phyloP scores from a whole-genome alignment of 2,888 invertebrate genomes.

The Chloroclystis v-ata region DNA sequence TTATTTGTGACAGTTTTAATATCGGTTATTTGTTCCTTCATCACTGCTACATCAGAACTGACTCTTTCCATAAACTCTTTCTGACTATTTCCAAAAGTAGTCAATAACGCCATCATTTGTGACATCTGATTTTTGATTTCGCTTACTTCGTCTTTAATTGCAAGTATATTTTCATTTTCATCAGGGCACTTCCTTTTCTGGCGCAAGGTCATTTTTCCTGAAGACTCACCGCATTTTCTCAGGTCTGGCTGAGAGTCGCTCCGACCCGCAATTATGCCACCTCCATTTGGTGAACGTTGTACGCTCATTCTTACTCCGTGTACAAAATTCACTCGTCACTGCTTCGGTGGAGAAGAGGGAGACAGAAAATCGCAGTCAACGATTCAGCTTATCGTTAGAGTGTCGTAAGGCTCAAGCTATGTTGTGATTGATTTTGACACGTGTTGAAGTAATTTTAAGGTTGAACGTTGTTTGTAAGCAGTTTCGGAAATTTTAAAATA shows the following conservation, averaged over 20 bases:
- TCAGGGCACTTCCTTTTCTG: neutral
- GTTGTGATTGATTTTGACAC: too few species aligned
- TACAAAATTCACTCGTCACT: too few species aligned
- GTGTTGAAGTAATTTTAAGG: too few species aligned
- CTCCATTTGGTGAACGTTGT: neutral
- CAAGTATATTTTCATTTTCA: neutral
- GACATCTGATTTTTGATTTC: neutral
- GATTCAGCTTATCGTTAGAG: too few species aligned
- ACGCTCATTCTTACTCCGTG: neutral
- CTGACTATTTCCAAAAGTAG: neutral
- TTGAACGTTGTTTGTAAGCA: too few species aligned
- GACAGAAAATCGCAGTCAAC: too few species aligned
- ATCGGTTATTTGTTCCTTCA: neutral
- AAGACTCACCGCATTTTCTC: too few species aligned
- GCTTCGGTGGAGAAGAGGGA: too few species aligned
- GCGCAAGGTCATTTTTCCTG: neutral
- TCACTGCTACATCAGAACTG: neutral
- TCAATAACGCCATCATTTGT: neutral
- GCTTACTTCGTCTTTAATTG: neutral
- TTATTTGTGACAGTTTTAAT: neutral
- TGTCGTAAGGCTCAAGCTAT: too few species aligned
- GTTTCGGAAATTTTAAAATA: too few species aligned
- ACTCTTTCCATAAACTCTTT: neutral
- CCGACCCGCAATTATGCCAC: neutral
- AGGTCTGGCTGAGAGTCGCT: neutral